Evolutionary conservation across 2,113 vertebrate species (phyloP).

Genomic region (Vidua chalybeata): DNA sequence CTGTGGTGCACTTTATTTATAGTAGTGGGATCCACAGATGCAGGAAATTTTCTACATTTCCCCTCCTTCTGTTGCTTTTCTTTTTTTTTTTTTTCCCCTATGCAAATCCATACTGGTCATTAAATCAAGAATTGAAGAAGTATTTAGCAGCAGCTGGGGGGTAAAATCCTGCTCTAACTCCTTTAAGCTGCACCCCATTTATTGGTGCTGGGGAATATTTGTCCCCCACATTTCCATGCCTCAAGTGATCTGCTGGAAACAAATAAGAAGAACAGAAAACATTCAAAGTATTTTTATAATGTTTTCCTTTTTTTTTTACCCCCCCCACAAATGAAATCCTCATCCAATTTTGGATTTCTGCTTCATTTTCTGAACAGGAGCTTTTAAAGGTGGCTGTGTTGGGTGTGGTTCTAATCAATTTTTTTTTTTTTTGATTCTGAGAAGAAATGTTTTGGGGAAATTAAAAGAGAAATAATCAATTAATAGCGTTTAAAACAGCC

Average conservation of each 20-base stretch:
- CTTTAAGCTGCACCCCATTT: not conserved
- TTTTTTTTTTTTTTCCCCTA: not conserved
- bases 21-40: rapidly evolving
- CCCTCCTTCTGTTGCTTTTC: not conserved
- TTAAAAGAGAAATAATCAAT: not conserved
- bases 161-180: not conserved
- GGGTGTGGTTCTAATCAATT: not conserved
- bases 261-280: not conserved
- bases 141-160: not conserved
- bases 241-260: not conserved
- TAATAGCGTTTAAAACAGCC: not conserved
- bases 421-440: not conserved
- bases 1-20: not conserved
- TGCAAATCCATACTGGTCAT: not conserved
- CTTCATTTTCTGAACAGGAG: not conserved
- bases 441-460: not conserved
- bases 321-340: not conserved
- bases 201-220: not conserved
- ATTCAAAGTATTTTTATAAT: not conserved
- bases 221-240: not conserved
- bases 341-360: not conserved
- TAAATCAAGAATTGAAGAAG: not conserved
- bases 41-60: not conserved
- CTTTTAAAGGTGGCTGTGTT: not conserved
- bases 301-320: rapidly evolving